These are phyloP conservation scores for Campylomormyrus tamandua DNA, from an alignment of 2,113 vertebrate genomes.

Conservation along the genomic window DNA sequence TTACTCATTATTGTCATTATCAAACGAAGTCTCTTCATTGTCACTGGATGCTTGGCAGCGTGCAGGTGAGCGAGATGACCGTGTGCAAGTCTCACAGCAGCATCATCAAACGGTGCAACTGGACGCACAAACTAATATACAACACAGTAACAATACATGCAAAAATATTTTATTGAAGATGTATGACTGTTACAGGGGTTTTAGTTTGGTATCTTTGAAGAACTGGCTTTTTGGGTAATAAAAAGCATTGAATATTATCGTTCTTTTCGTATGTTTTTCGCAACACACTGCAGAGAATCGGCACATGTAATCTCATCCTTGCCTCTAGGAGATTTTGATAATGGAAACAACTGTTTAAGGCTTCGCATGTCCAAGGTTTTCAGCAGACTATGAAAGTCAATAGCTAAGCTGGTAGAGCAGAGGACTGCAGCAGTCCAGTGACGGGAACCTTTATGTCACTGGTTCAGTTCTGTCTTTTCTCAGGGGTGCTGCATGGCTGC, in stretches of 20 bases:
- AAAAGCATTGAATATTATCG: neutral
- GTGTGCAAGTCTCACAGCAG: neutral
- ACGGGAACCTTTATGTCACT: neutral
- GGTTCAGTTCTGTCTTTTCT: neutral
- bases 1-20: neutral
- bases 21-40: neutral
- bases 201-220: neutral
- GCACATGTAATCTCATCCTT: neutral
- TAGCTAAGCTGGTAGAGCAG: neutral
- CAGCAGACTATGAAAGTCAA: neutral
- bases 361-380: neutral
- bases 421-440: neutral
- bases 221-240: neutral
- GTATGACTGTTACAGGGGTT: neutral
- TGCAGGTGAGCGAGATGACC: neutral
- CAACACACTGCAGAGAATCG: neutral
- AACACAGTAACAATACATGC: neutral
- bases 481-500: neutral
- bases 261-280: neutral
- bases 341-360: neutral
- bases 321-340: neutral
- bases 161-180: neutral
- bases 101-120: neutral
- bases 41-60: slow-evolving; percentile 3
- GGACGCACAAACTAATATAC: neutral